Base-by-base conservation (phyloP, 1,140 invertebrate species). In the Cotesia vestalis region DNA sequence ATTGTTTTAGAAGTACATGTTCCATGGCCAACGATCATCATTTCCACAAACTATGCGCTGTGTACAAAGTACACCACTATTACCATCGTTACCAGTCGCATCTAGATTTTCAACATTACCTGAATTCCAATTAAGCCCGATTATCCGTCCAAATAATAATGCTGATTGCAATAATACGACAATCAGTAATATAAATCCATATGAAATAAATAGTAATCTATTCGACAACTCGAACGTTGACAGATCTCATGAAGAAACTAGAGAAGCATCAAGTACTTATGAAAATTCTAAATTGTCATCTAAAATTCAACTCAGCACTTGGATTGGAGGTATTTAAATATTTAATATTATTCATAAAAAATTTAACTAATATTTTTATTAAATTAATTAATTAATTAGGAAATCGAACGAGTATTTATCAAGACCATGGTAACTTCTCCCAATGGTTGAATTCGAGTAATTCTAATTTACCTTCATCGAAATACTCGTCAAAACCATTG, bases 91-190 rank as follows among this genome's bases (percentile, higher is more conserved):
- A 66, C 76, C 85, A 6, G 17, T 80, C 63, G 63, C 78, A 14
- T 81, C 84, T 2, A 81, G 79, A 79, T 73, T 84, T 57, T 77
- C 86, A 59, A 80, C 85, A 35, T 69, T 86, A 34, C 67, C 73
- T n/a, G 83, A 84, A 68, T 87, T 86, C 73, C 84, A 86, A 76
- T 76, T 87, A n/a, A 87, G 86, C 78, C 86, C 85, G 11, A 87
- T 87, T 53, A 80, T 84, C 74, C 82, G 79, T 36, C 80, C 84
- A 55, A 83, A 68, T 74, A 72, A 78, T 70, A 78, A 76, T 62
- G 67, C 68, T 71, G 76, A 72, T 72, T 64, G 74, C 14, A 14
- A 75, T 9, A 67, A 72, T 40, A 66, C 66, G 61, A 72, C 17
- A 53, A 14, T 68, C 11, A 61, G 74, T 53, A 71, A 72, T 75